Conservation (phyloP, 1,140 invertebrate species). For the Orius insidiosus region DNA sequence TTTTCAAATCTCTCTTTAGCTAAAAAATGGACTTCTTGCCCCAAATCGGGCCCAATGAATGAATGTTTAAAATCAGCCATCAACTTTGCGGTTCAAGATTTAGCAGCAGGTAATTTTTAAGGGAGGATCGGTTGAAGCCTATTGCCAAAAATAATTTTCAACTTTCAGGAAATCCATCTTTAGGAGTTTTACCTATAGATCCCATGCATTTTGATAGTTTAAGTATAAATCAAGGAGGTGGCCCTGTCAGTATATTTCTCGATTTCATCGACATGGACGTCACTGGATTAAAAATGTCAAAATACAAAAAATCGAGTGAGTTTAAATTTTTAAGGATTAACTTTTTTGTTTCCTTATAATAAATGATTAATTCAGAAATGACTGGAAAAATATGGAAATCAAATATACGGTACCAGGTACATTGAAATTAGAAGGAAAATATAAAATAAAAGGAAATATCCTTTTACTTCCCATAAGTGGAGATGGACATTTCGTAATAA, state of each 20-base stretch:
- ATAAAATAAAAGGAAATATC: slow-evolving; percentile 21
- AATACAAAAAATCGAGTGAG: slow-evolving; percentile 22
- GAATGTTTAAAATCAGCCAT: too few species aligned
- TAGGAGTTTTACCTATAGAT: slow-evolving; percentile 23
- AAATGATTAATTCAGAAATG: slow-evolving; percentile 1
- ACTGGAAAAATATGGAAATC: slow-evolving; percentile 6
- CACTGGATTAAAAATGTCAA: slow-evolving; percentile 22
- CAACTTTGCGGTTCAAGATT: too few species aligned
- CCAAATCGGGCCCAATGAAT: too few species aligned
- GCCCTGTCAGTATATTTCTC: slow-evolving; percentile 24
- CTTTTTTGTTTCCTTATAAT: too few species aligned
- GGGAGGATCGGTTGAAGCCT: background rate
- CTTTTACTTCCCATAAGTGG: slow-evolving; percentile 21
- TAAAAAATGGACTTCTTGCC: too few species aligned
- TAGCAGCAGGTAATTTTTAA: too few species aligned
- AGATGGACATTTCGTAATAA: slow-evolving; percentile 18
- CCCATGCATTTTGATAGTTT: slow-evolving; percentile 21
- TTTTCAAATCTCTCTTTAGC: too few species aligned
- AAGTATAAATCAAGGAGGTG: slow-evolving; percentile 21
- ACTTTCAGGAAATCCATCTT: slow-evolving; percentile 16
- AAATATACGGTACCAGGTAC: background rate
- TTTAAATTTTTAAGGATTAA: too few species aligned
- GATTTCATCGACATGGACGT: slow-evolving; percentile 27
- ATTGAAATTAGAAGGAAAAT: slow-evolving; percentile 18
- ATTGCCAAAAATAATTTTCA: too few species aligned